Evolutionary conservation across 2,888 invertebrate genomes (phyloP).

Genomic region (Agrotis ipsilon): DNA sequence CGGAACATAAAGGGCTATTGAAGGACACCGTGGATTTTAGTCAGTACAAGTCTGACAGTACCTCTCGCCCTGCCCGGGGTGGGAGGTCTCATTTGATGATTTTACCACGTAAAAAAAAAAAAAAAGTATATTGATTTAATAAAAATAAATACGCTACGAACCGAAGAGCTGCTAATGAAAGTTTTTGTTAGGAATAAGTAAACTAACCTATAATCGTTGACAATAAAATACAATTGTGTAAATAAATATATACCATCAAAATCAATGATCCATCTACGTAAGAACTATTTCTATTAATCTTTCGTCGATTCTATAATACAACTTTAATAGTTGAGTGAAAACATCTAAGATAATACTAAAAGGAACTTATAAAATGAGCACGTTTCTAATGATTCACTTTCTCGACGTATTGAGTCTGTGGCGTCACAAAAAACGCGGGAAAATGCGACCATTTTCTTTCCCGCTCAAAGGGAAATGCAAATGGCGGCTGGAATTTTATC

Average conservation of each 20-base stretch:
- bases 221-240: neutral
- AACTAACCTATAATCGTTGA: neutral
- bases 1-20: too few relatives aligned
- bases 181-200: neutral
- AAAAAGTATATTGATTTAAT: neutral
- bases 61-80: too few relatives aligned
- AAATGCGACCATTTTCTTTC: slow-evolving; percentile 81
- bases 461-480: slow-evolving; percentile 83
- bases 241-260: neutral
- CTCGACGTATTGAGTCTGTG: slow-evolving; percentile 73
- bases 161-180: neutral
- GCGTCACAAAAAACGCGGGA: slow-evolving; percentile 75
- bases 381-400: slow-evolving; percentile 84
- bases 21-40: too few relatives aligned
- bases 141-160: neutral
- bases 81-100: too few relatives aligned
- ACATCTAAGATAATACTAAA: slow-evolving; percentile 59
- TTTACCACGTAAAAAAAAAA: too few relatives aligned
- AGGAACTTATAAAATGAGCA: slow-evolving; percentile 68
- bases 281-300: neutral
- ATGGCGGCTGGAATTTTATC: slow-evolving; percentile 69
- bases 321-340: slow-evolving; percentile 55
- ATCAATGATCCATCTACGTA: neutral
- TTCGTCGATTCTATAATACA: slow-evolving; percentile 35
- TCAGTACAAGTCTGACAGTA: too few relatives aligned